phyloP scores from a whole-genome alignment of 2,888 invertebrate genomes.

The Criorhina ranunculi region DNA sequence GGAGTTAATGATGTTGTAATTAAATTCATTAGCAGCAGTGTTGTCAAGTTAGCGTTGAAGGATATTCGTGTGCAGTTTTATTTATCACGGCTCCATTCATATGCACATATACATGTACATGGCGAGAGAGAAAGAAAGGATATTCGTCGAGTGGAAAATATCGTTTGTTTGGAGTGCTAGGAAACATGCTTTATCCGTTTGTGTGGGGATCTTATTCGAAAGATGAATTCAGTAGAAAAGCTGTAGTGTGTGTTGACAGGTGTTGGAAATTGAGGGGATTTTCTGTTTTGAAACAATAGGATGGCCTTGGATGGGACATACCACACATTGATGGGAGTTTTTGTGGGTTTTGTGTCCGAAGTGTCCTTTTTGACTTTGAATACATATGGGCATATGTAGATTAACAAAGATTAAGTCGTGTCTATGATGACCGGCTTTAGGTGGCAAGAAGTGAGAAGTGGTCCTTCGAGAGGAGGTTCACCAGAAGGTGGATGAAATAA shows the following conservation, averaged over 20 bases:
- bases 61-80: conserved; percentile 66
- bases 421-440: too few relatives aligned
- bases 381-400: too few relatives aligned
- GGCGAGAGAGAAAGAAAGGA: not conserved
- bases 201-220: conserved; percentile 4
- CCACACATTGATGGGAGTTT: too few relatives aligned
- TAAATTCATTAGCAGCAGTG: conserved; percentile 74
- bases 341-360: too few relatives aligned
- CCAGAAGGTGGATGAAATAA: too few relatives aligned
- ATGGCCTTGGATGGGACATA: not conserved
- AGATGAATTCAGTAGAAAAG: conserved; percentile 15
- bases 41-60: conserved; percentile 72
- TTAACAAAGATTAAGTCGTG: too few relatives aligned
- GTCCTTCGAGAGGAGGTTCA: too few relatives aligned
- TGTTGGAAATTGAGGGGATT: conserved; percentile 37
- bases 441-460: too few relatives aligned
- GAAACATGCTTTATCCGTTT: conserved; percentile 5
- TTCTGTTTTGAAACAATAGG: not conserved
- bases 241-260: conserved; percentile 35
- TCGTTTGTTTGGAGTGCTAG: conserved; percentile 19
- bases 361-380: too few relatives aligned
- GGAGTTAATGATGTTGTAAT: conserved; percentile 76
- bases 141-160: conserved; percentile 8
- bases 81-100: conserved; percentile 43
- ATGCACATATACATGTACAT: too few relatives aligned